These are phyloP conservation scores for Zaprionus davidi DNA, from an alignment of 1,140 invertebrate species.

Conservation along the genomic window DNA sequence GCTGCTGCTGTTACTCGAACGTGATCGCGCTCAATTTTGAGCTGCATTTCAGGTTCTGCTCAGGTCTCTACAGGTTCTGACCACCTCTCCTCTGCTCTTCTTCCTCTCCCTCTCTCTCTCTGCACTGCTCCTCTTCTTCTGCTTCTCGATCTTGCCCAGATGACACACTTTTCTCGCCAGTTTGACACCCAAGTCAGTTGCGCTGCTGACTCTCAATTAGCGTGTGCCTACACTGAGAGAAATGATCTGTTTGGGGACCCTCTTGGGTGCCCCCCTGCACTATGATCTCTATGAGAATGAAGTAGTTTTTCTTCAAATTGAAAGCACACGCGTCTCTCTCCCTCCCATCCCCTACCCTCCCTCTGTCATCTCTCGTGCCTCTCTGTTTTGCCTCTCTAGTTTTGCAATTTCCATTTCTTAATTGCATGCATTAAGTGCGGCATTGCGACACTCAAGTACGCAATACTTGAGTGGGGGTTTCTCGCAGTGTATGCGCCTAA, in stretches of 20 bases:
- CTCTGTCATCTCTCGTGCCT: background rate
- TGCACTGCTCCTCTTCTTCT: background rate
- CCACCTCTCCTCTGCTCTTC: background rate
- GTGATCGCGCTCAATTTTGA: background rate
- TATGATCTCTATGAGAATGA: background rate
- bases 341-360: background rate
- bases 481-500: background rate
- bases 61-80: slow-evolving; percentile 1
- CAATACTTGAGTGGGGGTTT: background rate
- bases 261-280: background rate
- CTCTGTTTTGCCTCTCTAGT: background rate
- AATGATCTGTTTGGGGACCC: background rate
- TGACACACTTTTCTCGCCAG: slow-evolving; percentile 28
- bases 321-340: background rate
- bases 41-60: slow-evolving; percentile 4
- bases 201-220: slow-evolving; percentile 20
- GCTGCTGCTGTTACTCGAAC: background rate
- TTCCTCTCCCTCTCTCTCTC: background rate
- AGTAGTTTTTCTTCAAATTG: background rate
- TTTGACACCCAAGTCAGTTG: slow-evolving; percentile 4
- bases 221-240: background rate
- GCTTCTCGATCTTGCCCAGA: slow-evolving; percentile 3
- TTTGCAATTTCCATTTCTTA: slow-evolving; percentile 6
- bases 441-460: slow-evolving; percentile 9
- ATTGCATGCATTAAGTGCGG: background rate